A percentile compares a stretch with the other conserved stretches of the same genome.
Conservation (phyloP, 35 echinoderm and acorn worm species). For the Apostichopus parvimensis region DNA sequence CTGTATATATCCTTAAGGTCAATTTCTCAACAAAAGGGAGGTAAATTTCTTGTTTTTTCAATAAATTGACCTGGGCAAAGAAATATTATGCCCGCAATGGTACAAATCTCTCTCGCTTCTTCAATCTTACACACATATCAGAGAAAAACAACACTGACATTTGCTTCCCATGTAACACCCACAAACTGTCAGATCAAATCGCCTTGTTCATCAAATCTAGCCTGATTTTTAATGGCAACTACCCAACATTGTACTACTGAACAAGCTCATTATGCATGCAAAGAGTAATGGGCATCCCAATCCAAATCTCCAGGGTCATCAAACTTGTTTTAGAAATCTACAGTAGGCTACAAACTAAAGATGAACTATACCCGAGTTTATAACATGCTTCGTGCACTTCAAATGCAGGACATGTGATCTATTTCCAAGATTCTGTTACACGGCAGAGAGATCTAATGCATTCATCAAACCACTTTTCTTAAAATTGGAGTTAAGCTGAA, state of each 20-base stretch:
- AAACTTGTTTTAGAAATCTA: background rate
- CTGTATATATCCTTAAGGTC: background rate
- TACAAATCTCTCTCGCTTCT: background rate
- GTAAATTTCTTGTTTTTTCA: background rate
- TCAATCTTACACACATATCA: background rate
- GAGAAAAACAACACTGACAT: background rate
- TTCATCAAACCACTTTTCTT: background rate
- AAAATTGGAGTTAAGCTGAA: background rate
- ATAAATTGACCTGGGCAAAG: background rate
- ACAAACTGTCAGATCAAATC: background rate
- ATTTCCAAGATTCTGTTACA: background rate
- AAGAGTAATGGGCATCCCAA: background rate
- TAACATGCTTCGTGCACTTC: background rate
- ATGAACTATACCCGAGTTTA: background rate
- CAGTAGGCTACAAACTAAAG: background rate
- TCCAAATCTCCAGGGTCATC: background rate
- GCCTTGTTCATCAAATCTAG: background rate
- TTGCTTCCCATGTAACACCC: background rate
- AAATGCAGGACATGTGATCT: background rate
- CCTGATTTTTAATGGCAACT: background rate
- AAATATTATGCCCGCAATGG: background rate
- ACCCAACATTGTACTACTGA: background rate
- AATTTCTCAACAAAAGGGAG: background rate
- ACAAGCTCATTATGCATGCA: background rate
- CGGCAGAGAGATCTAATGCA: background rate